phyloP scores from a whole-genome alignment of 2,797 vertebrate genomes.

The Clamator glandarius region DNA sequence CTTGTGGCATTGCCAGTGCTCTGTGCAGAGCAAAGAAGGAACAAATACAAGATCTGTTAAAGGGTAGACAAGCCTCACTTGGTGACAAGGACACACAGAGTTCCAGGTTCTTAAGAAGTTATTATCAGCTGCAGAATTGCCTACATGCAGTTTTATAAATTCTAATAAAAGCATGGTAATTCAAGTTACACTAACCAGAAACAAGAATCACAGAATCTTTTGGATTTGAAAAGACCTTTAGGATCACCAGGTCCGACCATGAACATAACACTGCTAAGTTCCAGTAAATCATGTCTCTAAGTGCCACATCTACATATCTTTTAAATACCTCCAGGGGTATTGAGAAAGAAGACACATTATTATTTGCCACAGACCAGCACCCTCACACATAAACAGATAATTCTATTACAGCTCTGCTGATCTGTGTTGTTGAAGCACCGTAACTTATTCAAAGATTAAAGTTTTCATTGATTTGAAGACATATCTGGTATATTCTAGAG shows the following conservation, averaged over 20 bases:
- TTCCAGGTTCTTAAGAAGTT: not conserved
- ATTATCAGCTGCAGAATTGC: not conserved
- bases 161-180: not conserved
- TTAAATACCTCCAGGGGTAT: not conserved
- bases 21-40: not conserved
- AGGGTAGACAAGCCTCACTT: not conserved
- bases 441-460: not conserved
- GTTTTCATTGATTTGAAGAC: not conserved
- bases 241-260: not conserved
- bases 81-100: not conserved
- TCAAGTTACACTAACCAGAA: not conserved
- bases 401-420: not conserved
- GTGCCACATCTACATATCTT: not conserved
- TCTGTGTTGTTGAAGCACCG: not conserved
- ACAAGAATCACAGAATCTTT: not conserved
- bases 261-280: not conserved
- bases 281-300: not conserved
- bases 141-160: not conserved
- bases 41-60: not conserved
- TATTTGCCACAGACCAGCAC: not conserved
- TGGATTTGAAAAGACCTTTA: not conserved
- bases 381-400: not conserved
- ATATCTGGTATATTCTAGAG: not conserved
- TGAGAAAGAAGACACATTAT: not conserved
- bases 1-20: slow-evolving; percentile 11